Base-by-base conservation (phyloP, 1,140 invertebrate genomes). In the Meloidogyne hapla region DNA sequence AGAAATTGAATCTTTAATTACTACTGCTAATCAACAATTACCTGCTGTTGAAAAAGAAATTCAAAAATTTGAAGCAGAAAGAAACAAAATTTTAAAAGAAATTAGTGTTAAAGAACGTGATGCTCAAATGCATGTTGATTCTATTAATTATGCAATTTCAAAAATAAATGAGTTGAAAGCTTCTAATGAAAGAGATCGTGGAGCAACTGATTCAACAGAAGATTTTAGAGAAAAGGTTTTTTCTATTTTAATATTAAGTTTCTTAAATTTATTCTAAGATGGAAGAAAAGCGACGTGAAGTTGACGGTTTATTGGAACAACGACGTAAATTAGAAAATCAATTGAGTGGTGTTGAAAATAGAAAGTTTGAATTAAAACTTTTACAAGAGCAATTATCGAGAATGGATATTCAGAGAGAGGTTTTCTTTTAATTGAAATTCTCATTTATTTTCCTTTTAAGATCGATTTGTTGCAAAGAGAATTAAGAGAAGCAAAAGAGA, bases 401-500 rank as follows among this genome's bases (percentile, higher is more conserved):
- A 25, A 72, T 79, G 69, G 69, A 79, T 26, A 61, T 79, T 45
- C 45, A 79, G 33, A 38, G 21, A 18, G 67, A 79, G 26, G 23
- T 79, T 90, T 62, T 13, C 25, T 18, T 15, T 18, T 25, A n/a
- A 26, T 56, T 33, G n/a, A 18, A 45, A 45, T 15, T 4, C 33
- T 4, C 9, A 5, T 3, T 18, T 25, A 26, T 15, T 28, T 45
- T n/a, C 10, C 23, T 61, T 13, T 45, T 61, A 5, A 77, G 45
- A 18, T 73, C 1, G 71, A 73, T 42, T 2, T 40, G 71, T 73
- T 26, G 12, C 23, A 21, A 26, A 56, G 40, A 38, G 56, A 73
- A 64, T 33, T 73, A 45, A 64, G 64, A 28, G 71, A 73, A 8
- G 56, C 42, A 4, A 73, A 73, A 63, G 71, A 73, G 12, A 13